Percentiles rank a stretch among this genome's conserved stretches.
phyloP scores from a whole-genome alignment of 2,113 vertebrate genomes.

The Pterocles burchelli region DNA sequence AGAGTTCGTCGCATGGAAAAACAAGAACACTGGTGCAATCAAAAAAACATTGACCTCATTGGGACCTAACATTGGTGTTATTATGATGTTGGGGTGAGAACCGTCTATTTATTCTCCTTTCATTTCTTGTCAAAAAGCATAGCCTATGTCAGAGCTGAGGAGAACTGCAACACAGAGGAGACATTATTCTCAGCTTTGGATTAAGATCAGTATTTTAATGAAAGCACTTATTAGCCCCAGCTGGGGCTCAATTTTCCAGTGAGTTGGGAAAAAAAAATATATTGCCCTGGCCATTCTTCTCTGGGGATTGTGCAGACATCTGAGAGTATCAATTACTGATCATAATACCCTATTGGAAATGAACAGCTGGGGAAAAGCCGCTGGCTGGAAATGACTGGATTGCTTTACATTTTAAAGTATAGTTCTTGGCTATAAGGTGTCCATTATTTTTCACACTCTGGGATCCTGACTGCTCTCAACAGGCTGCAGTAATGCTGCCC shows the following conservation, averaged over 20 bases:
- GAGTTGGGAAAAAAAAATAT: conserved; percentile 64
- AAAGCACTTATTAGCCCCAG: conserved; percentile 78
- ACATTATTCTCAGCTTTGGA: conserved; percentile 74
- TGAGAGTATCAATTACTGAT: conserved; percentile 70
- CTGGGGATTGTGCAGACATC: conserved; percentile 58
- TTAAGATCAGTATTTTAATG: conserved; percentile 70
- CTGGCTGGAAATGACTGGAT: conserved; percentile 18
- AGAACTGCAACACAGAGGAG: conserved; percentile 64
- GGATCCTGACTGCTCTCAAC: not conserved
- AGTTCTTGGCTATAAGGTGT: not conserved
- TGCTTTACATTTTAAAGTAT: conserved; percentile 36
- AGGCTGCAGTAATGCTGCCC: not conserved
- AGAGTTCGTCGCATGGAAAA: not conserved
- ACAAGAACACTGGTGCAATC: not conserved
- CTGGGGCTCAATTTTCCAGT: conserved; percentile 73
- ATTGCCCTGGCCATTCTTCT: conserved; percentile 69
- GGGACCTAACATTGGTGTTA: not conserved
- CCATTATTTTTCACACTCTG: not conserved
- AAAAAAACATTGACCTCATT: conserved; percentile 17
- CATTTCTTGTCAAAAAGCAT: conserved; percentile 72
- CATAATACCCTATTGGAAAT: conserved; percentile 64
- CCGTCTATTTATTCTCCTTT: conserved; percentile 60
- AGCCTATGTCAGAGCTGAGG: conserved; percentile 55
- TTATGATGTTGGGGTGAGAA: conserved; percentile 33
- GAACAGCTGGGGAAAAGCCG: conserved; percentile 62